Conservation (phyloP, 2,888 invertebrate genomes). For the Athalia rosae region DNA sequence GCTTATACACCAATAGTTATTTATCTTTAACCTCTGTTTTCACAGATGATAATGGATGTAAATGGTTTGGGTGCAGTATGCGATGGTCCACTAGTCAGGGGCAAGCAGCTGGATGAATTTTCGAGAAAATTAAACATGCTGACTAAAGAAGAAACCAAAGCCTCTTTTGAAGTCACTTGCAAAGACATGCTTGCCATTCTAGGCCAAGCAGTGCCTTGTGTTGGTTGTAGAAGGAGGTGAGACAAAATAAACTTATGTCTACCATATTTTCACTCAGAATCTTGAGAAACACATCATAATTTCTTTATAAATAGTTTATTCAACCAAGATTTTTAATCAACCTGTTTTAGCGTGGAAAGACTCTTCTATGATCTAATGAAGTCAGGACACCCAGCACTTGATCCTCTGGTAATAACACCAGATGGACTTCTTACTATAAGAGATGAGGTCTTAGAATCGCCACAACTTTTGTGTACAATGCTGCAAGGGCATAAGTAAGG, state of each 20-base stretch:
- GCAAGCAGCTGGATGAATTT: slow-evolving; percentile 91
- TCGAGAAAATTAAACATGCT: slow-evolving; percentile 87
- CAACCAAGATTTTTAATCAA: slow-evolving; percentile 32
- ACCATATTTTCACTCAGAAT: no score
- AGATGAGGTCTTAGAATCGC: slow-evolving; percentile 86
- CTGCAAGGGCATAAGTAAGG: slow-evolving; percentile 91
- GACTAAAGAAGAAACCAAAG: slow-evolving; percentile 84
- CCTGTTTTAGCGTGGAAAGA: slow-evolving; percentile 86
- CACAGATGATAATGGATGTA: slow-evolving; percentile 95
- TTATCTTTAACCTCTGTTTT: slow-evolving; percentile 60
- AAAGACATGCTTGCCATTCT: slow-evolving; percentile 89
- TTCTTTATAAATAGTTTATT: not conserved
- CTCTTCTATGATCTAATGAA: slow-evolving; percentile 90
- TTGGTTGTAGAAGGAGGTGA: slow-evolving; percentile 94
- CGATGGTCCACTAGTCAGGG: slow-evolving; percentile 86
- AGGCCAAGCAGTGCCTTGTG: slow-evolving; percentile 94
- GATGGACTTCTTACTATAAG: slow-evolving; percentile 87
- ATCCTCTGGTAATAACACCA: slow-evolving; percentile 87
- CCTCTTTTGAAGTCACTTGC: slow-evolving; percentile 88
- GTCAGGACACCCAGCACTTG: slow-evolving; percentile 90
- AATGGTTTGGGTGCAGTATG: slow-evolving; percentile 89
- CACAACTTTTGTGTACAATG: slow-evolving; percentile 88
- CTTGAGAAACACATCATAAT: no score
- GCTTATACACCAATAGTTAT: not conserved
- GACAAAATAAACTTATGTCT: slow-evolving; percentile 24